Evolutionary conservation across 1,140 invertebrate species (phyloP).

Genomic region (Ceratosolen fusciceps): DNA sequence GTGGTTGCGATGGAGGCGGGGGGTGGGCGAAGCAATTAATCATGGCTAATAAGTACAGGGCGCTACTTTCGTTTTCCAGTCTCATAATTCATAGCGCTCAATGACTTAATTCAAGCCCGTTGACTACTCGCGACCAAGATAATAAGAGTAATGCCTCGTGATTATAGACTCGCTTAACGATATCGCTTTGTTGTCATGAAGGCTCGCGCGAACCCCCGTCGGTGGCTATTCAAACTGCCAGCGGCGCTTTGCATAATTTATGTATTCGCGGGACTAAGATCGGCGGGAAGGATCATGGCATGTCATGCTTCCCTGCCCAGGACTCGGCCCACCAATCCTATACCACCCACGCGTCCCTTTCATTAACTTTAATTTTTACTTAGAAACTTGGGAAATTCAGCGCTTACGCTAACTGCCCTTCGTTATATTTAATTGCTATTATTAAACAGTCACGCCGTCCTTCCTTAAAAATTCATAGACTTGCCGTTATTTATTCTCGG

Average conservation of each 20-base stretch:
- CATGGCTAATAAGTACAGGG: not conserved
- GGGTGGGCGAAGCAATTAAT: not conserved
- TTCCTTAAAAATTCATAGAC: no score
- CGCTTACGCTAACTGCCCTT: not conserved
- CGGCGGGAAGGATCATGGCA: not conserved
- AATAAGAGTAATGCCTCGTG: slow-evolving; percentile 59
- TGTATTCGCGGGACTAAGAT: slow-evolving; percentile 23
- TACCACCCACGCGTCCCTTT: not conserved
- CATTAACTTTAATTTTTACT: slow-evolving; percentile 21
- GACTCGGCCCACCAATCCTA: not conserved
- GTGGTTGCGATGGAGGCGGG: not conserved
- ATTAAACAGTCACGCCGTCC: no score
- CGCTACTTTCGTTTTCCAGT: slow-evolving; percentile 11
- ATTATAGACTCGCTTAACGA: slow-evolving; percentile 53
- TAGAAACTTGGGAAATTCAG: slow-evolving; percentile 11
- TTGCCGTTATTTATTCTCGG: no score
- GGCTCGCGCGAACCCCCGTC: slow-evolving; percentile 2
- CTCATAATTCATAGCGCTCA: slow-evolving; percentile 33
- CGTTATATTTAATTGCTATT: no score
- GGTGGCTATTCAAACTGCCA: slow-evolving; percentile 50
- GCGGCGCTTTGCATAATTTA: slow-evolving; percentile 52
- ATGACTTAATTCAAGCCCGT: slow-evolving; percentile 56
- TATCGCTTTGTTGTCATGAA: slow-evolving; percentile 55
- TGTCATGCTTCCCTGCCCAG: not conserved
- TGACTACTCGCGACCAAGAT: slow-evolving; percentile 49